Evolutionary conservation across 2,888 invertebrate genomes (phyloP).

Genomic region (Scaptomyza flava): DNA sequence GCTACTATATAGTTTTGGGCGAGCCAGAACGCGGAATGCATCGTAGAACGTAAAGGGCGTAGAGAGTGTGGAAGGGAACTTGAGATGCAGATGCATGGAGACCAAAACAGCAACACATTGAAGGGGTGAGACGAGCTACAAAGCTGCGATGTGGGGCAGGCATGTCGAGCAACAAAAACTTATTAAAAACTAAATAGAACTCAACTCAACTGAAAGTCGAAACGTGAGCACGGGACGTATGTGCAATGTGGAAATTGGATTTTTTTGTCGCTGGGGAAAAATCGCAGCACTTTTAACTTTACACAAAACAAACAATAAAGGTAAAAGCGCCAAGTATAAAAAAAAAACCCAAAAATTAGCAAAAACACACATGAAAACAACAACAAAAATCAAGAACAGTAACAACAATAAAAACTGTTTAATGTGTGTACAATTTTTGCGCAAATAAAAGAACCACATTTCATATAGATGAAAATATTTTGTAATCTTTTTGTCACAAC

Average conservation of each 20-base stretch:
- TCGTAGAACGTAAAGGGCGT: not conserved
- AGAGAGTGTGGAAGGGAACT: not conserved
- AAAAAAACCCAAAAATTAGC: not conserved
- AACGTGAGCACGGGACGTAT: constrained; percentile 18
- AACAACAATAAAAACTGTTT: no score
- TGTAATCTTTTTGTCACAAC: no score
- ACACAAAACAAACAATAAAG: constrained; percentile 2
- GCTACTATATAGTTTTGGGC: constrained; percentile 35
- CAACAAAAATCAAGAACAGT: no score
- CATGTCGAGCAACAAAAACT: constrained; percentile 38
- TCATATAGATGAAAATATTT: no score
- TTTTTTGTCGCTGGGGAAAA: constrained; percentile 31
- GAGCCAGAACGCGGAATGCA: constrained; percentile 43
- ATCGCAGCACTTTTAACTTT: constrained; percentile 29
- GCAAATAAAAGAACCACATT: no score
- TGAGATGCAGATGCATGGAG: not conserved
- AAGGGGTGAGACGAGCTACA: not conserved
- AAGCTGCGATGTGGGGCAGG: constrained; percentile 7
- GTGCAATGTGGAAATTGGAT: constrained; percentile 50
- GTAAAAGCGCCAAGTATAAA: constrained; percentile 1
- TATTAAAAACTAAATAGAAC: constrained; percentile 44
- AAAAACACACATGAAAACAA: no score
- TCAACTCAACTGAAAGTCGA: constrained; percentile 11
- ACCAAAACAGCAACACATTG: not conserved
- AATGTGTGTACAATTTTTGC: no score